A percentile compares a stretch with the other conserved stretches of the same genome.
Evolutionary conservation across 1,140 invertebrate genomes (phyloP).

Genomic region (Drosophila novamexicana): DNA sequence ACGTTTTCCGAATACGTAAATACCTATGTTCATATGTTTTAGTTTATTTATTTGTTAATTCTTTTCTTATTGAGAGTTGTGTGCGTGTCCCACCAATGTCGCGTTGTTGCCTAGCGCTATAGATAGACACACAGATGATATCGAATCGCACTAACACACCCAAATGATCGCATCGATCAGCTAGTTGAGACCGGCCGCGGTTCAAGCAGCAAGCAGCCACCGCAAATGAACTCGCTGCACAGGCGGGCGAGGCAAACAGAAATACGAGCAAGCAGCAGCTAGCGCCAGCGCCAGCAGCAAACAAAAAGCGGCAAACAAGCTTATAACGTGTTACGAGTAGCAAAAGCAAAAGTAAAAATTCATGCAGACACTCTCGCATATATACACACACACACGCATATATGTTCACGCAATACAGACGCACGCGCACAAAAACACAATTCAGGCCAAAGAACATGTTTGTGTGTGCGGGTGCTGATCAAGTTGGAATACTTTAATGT

Average conservation of each 20-base stretch:
- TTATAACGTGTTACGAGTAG: not conserved
- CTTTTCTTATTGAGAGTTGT: constrained; percentile 22
- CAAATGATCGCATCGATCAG: constrained; percentile 38
- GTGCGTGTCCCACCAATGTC: constrained; percentile 25
- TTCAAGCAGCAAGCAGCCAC: constrained; percentile 19
- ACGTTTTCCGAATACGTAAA: not conserved
- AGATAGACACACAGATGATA: constrained; percentile 64
- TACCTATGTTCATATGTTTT: constrained; percentile 15
- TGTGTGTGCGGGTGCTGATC: constrained; percentile 12
- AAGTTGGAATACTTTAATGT: constrained; percentile 2
- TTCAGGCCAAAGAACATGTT: constrained; percentile 5
- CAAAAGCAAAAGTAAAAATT: constrained; percentile 26
- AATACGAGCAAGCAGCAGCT: constrained; percentile 10
- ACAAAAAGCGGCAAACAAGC: not conserved
- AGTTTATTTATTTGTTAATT: constrained; percentile 23
- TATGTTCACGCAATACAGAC: not conserved
- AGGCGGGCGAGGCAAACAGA: constrained; percentile 9
- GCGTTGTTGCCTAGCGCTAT: constrained; percentile 55
- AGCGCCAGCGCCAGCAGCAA: constrained; percentile 1
- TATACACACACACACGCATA: not conserved
- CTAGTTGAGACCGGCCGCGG: constrained; percentile 12
- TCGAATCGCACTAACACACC: constrained; percentile 50
- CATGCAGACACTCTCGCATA: constrained; percentile 7
- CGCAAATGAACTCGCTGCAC: constrained; percentile 26
- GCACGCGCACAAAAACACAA: not conserved